Evolutionary conservation across 2,113 vertebrate species (phyloP), one percentile per base, ranked within the genome.

Genomic region (Petroica traversi): DNA sequence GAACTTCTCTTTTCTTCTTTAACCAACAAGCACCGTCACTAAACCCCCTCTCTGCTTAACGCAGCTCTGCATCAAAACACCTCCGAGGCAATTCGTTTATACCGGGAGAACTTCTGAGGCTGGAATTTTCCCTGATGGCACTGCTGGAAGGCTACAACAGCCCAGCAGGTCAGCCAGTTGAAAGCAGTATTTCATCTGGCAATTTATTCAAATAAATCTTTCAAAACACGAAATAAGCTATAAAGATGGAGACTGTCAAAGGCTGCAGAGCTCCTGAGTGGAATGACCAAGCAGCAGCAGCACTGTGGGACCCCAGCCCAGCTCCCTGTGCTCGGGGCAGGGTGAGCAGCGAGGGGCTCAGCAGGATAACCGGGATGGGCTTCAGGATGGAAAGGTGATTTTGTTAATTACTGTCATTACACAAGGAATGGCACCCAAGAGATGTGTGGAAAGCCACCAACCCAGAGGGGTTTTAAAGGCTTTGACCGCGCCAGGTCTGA

Each of bases 121-220:
- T 95, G 22, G 48, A 46, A 75, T 92, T 82, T 75, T 93, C 93
- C 94, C 94, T 43, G 82, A 67, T 11, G 71, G 94, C 93, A 6
- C 78, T 0, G 62, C 93, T 94, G 96, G 82, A 92, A 93, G 94
- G 94, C 94, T 94, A n/a, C 88, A 92, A 52, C 22, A 69, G 78
- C 85, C 43, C 95, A 93, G 93, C 93, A 88, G 93, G 93, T 93
- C 91, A 88, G 19, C 6, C 0, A 49, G 78, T 22, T 72, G 85
- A 88, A 92, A 94, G 92, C 75, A 45, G 63, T 18, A 33, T 85
- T 92, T 93, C 76, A 88, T 73, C 88, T 69, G 63, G 90, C 92
- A 88, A 43, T 93, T 92, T 69, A 93, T 94, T 92, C 83, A 64
- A 73, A 93, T 88, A 80, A 92, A 93, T 83, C 76, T 88, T 90